Evolutionary conservation across 2,797 vertebrate species (phyloP).

Genomic region (Diplodus sargus): DNA sequence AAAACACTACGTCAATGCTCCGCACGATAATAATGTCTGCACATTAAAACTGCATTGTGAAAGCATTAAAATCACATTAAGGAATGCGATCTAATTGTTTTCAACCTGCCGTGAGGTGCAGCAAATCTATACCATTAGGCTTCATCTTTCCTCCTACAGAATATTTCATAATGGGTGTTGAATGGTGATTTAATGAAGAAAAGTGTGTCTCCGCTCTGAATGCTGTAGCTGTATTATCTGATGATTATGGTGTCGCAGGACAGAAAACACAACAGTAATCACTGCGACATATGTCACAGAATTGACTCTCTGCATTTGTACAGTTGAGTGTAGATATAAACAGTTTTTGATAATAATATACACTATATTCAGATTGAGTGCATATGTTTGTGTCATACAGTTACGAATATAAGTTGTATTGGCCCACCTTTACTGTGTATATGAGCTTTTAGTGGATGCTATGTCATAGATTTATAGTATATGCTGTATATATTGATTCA

Average conservation of each 20-base stretch:
- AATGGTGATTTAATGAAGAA: constrained; percentile 46
- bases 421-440: neutral
- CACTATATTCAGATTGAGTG: neutral
- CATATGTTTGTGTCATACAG: constrained; percentile 1
- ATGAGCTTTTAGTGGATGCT: neutral
- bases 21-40: constrained; percentile 57
- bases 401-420: neutral
- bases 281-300: neutral
- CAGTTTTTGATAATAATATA: neutral
- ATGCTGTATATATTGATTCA: neutral
- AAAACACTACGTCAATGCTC: constrained; percentile 61
- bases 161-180: constrained; percentile 4
- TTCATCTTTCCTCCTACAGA: constrained; percentile 16
- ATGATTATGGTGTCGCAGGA: constrained; percentile 1
- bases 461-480: neutral
- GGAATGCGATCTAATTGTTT: constrained; percentile 59
- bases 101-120: constrained; percentile 42
- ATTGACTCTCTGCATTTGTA: neutral
- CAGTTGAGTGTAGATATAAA: neutral
- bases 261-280: constrained; percentile 5
- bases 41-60: constrained; percentile 64
- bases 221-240: constrained; percentile 16
- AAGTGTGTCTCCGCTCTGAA: constrained; percentile 1
- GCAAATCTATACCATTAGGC: constrained; percentile 36
- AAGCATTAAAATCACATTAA: constrained; percentile 75